Percentiles rank a stretch among this genome's conserved stretches.
Evolutionary conservation across 2,888 invertebrate genomes (phyloP).

Genomic region (Gibbula magus): DNA sequence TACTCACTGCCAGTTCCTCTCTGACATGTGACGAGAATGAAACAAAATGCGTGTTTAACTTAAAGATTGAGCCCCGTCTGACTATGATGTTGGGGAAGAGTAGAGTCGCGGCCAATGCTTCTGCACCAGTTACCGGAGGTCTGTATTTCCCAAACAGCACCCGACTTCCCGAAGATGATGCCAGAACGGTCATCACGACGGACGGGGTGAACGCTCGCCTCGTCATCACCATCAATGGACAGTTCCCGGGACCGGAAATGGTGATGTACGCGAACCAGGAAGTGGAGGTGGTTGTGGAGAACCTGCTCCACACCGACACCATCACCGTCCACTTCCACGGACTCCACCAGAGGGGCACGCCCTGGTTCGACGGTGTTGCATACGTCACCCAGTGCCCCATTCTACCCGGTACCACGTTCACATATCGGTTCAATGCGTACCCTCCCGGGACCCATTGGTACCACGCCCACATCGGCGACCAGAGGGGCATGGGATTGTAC

Average conservation of each 20-base stretch:
- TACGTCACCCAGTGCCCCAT: slow-evolving; percentile 60
- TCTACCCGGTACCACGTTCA: slow-evolving; percentile 47
- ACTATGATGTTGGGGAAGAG: slow-evolving; percentile 39
- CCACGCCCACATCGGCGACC: slow-evolving; percentile 53
- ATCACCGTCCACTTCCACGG: slow-evolving; percentile 59
- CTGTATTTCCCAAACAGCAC: slow-evolving; percentile 26
- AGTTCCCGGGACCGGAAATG: slow-evolving; percentile 58
- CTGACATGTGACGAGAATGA: slow-evolving; percentile 21
- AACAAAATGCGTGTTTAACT: slow-evolving; percentile 35
- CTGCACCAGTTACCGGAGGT: slow-evolving; percentile 27
- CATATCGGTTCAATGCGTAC: slow-evolving; percentile 47
- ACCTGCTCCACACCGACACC: slow-evolving; percentile 48
- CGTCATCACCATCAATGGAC: slow-evolving; percentile 52
- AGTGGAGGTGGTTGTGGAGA: slow-evolving; percentile 41
- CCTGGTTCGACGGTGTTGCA: slow-evolving; percentile 58
- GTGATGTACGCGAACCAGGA: slow-evolving; percentile 49
- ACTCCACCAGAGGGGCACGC: slow-evolving; percentile 46
- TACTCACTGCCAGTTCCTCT: too few relatives aligned
- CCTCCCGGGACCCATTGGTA: slow-evolving; percentile 53
- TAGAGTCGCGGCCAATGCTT: background rate
- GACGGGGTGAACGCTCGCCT: slow-evolving; percentile 47
- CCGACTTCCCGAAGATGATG: slow-evolving; percentile 16
- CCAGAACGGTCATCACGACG: slow-evolving; percentile 45
- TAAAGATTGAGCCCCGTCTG: slow-evolving; percentile 41
- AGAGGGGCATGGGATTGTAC: slow-evolving; percentile 50